Evolutionary conservation across 2,888 invertebrate species (phyloP).

Genomic region (Aphodius sticticus): DNA sequence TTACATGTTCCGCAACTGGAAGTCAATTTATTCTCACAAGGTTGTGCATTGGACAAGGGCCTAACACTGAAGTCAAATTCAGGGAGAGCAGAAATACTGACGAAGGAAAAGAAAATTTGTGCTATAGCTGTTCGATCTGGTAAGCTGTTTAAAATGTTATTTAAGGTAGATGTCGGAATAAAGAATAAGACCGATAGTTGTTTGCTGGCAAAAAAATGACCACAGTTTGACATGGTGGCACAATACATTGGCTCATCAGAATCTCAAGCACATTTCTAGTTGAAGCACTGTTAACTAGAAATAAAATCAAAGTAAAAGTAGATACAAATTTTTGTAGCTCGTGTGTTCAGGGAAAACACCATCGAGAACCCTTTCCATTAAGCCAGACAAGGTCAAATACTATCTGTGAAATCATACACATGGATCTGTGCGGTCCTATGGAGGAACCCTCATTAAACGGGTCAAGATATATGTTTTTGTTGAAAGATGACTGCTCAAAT

Average conservation of each 20-base stretch:
- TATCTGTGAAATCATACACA: slow-evolving; percentile 27
- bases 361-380: slow-evolving; percentile 10
- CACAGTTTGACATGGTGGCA: slow-evolving; percentile 24
- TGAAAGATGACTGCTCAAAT: slow-evolving; percentile 32
- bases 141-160: slow-evolving; percentile 29
- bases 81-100: slow-evolving; percentile 34
- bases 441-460: slow-evolving; percentile 31
- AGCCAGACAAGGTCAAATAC: slow-evolving; percentile 16
- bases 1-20: slow-evolving; percentile 41
- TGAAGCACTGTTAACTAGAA: neutral
- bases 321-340: neutral
- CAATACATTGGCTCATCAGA: slow-evolving; percentile 16
- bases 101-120: slow-evolving; percentile 26
- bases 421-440: slow-evolving; percentile 36
- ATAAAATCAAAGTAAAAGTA: slow-evolving; percentile 4
- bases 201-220: slow-evolving; percentile 14
- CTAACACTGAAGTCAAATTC: slow-evolving; percentile 38
- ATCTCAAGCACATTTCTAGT: slow-evolving; percentile 13
- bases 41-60: slow-evolving; percentile 42
- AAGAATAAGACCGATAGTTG: slow-evolving; percentile 7
- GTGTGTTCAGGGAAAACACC: slow-evolving; percentile 27
- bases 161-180: slow-evolving; percentile 17
- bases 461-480: slow-evolving; percentile 34
- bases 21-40: slow-evolving; percentile 43
- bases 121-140: slow-evolving; percentile 13